Conservation (phyloP, 2,113 vertebrate genomes). For the Sinocyclocheilus anophthalmus region DNA sequence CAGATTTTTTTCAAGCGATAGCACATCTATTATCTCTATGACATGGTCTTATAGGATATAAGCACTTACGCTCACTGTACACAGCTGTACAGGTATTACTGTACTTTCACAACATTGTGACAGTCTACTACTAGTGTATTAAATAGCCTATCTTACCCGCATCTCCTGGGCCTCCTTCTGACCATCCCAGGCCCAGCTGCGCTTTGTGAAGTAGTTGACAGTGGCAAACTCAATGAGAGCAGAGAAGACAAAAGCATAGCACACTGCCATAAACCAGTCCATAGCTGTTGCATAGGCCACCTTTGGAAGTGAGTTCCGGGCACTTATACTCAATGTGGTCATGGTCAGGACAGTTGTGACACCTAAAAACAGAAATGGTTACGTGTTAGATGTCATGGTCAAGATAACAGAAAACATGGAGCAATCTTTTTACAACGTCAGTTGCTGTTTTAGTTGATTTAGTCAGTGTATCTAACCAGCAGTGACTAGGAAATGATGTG, state of each 20-base stretch:
- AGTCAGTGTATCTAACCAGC: not conserved
- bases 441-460: not conserved
- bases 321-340: slow-evolving; percentile 99
- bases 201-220: slow-evolving; percentile 99
- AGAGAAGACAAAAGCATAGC: slow-evolving; percentile 99
- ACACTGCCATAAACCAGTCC: slow-evolving; percentile 99
- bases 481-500: not conserved
- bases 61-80: not conserved
- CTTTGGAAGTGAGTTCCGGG: slow-evolving; percentile 97
- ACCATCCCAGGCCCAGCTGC: slow-evolving; percentile 99
- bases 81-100: not conserved
- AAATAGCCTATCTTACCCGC: slow-evolving; percentile 81
- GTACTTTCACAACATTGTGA: not conserved
- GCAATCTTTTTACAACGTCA: not conserved
- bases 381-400: not conserved
- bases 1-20: not conserved
- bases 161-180: slow-evolving; percentile 93
- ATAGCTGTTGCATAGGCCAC: slow-evolving; percentile 99
- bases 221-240: slow-evolving; percentile 99
- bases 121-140: not conserved
- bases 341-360: slow-evolving; percentile 99
- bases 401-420: not conserved
- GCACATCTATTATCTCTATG: not conserved
- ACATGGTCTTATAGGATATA: not conserved
- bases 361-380: slow-evolving; percentile 73